phyloP scores from a whole-genome alignment of 1,140 invertebrate genomes.

The Propsilocerus akamusi region DNA sequence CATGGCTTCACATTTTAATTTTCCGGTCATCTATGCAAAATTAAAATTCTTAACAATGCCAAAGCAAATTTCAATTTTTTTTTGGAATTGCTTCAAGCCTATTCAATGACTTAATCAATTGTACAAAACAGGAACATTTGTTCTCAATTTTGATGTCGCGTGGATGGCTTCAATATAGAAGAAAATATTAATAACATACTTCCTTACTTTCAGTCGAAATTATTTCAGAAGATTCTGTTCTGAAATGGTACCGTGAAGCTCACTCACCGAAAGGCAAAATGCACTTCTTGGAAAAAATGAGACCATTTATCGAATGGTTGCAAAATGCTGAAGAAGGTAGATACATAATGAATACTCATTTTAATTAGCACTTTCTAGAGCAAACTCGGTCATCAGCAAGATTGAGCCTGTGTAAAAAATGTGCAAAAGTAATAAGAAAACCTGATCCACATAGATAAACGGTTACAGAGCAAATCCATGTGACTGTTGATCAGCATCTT shows the following conservation, averaged over 20 bases:
- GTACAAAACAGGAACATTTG: not conserved
- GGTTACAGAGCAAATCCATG: too few species aligned
- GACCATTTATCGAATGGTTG: slow-evolving; percentile 92
- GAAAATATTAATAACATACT: too few species aligned
- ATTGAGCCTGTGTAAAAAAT: not conserved
- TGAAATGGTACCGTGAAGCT: slow-evolving; percentile 85
- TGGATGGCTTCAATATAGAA: too few species aligned
- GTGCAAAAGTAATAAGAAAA: not conserved
- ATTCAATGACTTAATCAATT: not conserved
- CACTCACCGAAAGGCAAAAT: slow-evolving; percentile 89
- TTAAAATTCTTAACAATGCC: not conserved
- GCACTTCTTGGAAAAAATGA: slow-evolving; percentile 94
- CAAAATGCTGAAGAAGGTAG: slow-evolving; percentile 84
- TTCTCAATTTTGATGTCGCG: slow-evolving; percentile 4
- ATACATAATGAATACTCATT: slow-evolving; percentile 6
- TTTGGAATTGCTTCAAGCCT: not conserved
- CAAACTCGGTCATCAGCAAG: not conserved
- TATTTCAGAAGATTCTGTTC: slow-evolving; percentile 75
- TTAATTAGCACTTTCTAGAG: not conserved
- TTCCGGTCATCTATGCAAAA: not conserved
- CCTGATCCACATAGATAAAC: too few species aligned
- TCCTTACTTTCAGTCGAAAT: slow-evolving; percentile 45
- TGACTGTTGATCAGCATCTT: too few species aligned
- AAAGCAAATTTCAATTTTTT: not conserved
- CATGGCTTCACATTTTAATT: not conserved